A percentile compares a stretch with the other conserved stretches of the same genome.
phyloP scores from a whole-genome alignment of 2,888 invertebrate genomes.

The Mimas tiliae region DNA sequence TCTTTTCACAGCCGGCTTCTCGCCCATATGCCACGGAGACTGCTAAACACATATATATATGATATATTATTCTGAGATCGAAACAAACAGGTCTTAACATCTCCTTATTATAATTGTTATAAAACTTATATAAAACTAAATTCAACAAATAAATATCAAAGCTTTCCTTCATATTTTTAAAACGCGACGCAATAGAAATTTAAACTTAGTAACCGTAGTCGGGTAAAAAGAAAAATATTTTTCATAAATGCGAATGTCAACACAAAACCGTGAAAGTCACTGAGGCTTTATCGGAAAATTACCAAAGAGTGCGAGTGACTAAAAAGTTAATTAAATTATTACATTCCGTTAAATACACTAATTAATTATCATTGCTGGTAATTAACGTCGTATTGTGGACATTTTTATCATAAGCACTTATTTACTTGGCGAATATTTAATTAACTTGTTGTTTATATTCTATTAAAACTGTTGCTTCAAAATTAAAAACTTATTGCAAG shows the following conservation, averaged over 20 bases:
- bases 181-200: neutral
- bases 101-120: too few relatives aligned
- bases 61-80: too few relatives aligned
- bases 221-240: conserved; percentile 4
- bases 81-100: too few relatives aligned
- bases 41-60: too few relatives aligned
- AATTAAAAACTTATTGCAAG: neutral
- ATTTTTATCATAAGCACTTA: conserved; percentile 14
- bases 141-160: too few relatives aligned
- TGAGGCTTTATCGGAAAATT: conserved; percentile 20
- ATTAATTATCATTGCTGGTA: conserved; percentile 29
- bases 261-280: conserved; percentile 7
- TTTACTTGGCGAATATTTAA: neutral
- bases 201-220: too few relatives aligned
- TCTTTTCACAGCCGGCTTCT: too few relatives aligned
- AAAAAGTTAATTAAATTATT: conserved; percentile 30
- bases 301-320: conserved; percentile 24
- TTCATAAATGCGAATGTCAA: conserved; percentile 17
- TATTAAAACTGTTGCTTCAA: neutral
- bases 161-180: too few relatives aligned
- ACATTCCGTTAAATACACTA: conserved; percentile 27
- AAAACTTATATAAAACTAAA: too few relatives aligned
- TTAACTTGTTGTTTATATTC: neutral
- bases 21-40: too few relatives aligned
- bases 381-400: conserved; percentile 21